Percentiles rank a stretch among this genome's conserved stretches.
Conservation (phyloP, 2,888 invertebrate species). For the Lepeophtheirus nordmannii region DNA sequence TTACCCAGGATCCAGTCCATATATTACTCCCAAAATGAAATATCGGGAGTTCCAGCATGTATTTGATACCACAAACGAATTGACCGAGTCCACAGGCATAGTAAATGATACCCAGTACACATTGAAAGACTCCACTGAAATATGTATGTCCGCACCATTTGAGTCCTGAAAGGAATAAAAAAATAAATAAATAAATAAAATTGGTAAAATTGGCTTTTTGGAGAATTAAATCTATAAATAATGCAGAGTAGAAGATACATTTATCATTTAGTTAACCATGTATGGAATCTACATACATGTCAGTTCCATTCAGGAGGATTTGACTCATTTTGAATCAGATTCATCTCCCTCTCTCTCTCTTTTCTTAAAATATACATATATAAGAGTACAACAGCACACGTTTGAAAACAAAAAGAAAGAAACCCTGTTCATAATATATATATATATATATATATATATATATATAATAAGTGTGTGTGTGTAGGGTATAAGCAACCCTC, state of each 20-base stretch:
- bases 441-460: neutral
- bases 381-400: neutral
- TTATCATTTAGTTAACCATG: too few relatives aligned
- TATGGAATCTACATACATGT: too few relatives aligned
- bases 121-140: slow-evolving; percentile 32
- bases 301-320: too few relatives aligned
- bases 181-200: neutral
- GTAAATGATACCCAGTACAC: slow-evolving; percentile 40
- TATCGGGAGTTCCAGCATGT: slow-evolving; percentile 39
- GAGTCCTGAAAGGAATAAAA: slow-evolving; percentile 8
- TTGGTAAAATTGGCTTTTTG: neutral
- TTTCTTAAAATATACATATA: too few relatives aligned
- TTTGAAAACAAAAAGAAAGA: neutral
- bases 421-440: neutral
- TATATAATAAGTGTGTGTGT: neutral
- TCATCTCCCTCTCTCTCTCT: too few relatives aligned
- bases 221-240: too few relatives aligned
- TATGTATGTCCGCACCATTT: slow-evolving; percentile 5
- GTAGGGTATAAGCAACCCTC: neutral
- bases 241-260: too few relatives aligned
- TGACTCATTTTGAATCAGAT: too few relatives aligned
- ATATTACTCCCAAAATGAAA: slow-evolving; percentile 39
- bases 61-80: slow-evolving; percentile 41
- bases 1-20: slow-evolving; percentile 42
- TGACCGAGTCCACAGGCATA: slow-evolving; percentile 40